Evolutionary conservation across 2,113 vertebrate species (phyloP), one percentile per base, ranked within the genome.

Genomic region (Gadus chalcogrammus): DNA sequence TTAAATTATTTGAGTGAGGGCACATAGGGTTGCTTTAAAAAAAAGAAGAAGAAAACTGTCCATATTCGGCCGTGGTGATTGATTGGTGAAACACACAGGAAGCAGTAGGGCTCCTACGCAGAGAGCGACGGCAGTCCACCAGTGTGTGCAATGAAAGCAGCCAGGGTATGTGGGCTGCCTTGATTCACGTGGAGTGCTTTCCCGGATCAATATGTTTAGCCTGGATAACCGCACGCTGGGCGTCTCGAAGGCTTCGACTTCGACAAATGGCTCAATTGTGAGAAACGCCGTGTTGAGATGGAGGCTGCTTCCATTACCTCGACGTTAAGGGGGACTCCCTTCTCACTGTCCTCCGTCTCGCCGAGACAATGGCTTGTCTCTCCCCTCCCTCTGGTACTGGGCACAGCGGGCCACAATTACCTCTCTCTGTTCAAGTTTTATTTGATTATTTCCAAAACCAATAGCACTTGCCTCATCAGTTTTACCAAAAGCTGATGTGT

Each of bases 171-270:
- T 82, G 81, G 74, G 77, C 80, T 70, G 75, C 53, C 61, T 28
- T 70, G 74, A 81, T 80, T 81, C 78, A 80, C 74, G 82, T 75
- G 70, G 85, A 85, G 77, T 76, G 66, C 75, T 84, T 83, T 70
- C 70, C 72, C 68, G 72, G 76, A 86, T 89, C 83, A 83, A 82
- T 91, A 80, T 89, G 79, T 84, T 86, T 85, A 79, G 73, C 78
- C 81, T 76, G 68, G 80, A 12, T 35, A 16, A 60, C 80, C 77
- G 71, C 87, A 88, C 15, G 63, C 84, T 83, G 85, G 12, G 76
- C 72, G 80, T 87, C 84, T 76, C 48, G 68, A 77, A 67, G 71
- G 79, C 79, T 83, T 69, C 77, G 82, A 85, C 82, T 83, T 69
- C 79, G 82, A 85, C 82, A 88, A 87, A 89, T 82, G 72, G 80